A percentile compares a stretch with the other conserved stretches of the same genome.
Conservation (phyloP, 2,797 vertebrate species). For the Lycodopsis pacificus region DNA sequence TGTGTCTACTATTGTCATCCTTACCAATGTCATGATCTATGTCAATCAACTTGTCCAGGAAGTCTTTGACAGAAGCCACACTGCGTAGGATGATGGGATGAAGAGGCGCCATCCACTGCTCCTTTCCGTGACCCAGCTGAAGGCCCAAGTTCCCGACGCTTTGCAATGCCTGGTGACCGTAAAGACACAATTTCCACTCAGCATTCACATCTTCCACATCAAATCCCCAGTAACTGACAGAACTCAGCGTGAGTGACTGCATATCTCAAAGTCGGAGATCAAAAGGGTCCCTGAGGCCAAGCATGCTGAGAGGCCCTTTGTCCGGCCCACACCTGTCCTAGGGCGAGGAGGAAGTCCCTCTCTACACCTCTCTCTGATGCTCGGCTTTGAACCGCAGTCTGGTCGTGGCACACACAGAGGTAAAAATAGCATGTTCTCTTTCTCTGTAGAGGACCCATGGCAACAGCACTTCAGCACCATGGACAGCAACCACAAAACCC, state of each 20-base stretch:
- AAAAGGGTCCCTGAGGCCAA: constrained; percentile 70
- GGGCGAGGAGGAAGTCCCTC: constrained; percentile 72
- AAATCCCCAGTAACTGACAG: constrained; percentile 44
- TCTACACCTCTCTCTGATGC: constrained; percentile 72
- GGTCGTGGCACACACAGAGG: constrained; percentile 51
- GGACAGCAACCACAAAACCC: constrained; percentile 72
- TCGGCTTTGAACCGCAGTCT: constrained; percentile 78
- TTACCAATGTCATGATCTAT: constrained; percentile 88
- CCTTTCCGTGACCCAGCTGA: constrained; percentile 93
- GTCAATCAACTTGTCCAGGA: constrained; percentile 89
- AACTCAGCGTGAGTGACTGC: constrained; percentile 51
- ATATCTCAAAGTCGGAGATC: constrained; percentile 77
- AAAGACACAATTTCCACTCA: constrained; percentile 37
- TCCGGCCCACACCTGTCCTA: constrained; percentile 80
- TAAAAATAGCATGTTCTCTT: constrained; percentile 79
- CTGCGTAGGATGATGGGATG: constrained; percentile 90
- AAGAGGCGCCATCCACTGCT: constrained; percentile 93
- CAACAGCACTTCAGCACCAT: constrained; percentile 80
- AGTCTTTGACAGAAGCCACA: constrained; percentile 87
- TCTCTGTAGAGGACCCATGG: constrained; percentile 71
- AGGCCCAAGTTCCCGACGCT: constrained; percentile 93
- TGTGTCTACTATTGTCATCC: constrained; percentile 41
- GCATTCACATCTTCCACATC: constrained; percentile 39
- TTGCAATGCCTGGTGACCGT: constrained; percentile 87
- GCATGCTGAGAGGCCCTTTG: constrained; percentile 78